Evolutionary conservation across 2,113 vertebrate species (phyloP).

Genomic region (Ia io): DNA sequence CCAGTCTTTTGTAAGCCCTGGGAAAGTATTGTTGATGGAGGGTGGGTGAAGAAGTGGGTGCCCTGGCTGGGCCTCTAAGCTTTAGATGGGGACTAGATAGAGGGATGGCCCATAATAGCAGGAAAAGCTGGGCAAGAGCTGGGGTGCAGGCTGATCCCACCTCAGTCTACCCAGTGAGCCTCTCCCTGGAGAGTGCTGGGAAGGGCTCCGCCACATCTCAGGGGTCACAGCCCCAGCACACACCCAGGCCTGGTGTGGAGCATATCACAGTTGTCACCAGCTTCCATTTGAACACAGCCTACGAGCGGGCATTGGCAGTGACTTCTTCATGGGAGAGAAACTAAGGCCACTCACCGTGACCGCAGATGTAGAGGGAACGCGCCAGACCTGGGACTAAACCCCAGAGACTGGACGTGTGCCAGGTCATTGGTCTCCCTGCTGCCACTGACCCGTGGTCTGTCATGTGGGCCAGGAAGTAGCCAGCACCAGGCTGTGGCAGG

Average conservation of each 20-base stretch:
- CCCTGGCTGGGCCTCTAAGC: not conserved
- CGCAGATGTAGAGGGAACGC: not conserved
- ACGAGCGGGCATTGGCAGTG: not conserved
- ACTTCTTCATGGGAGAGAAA: not conserved
- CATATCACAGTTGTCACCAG: not conserved
- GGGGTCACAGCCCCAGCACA: not conserved
- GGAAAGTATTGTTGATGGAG: not conserved
- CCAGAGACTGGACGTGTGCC: not conserved
- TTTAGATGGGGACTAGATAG: not conserved
- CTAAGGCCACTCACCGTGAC: not conserved
- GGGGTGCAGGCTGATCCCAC: not conserved
- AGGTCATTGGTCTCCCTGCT: not conserved
- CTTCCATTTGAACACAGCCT: not conserved
- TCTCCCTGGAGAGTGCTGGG: not conserved
- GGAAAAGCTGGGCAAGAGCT: not conserved
- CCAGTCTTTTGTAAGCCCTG: not conserved
- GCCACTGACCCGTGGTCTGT: accelerated
- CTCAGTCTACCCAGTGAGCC: not conserved
- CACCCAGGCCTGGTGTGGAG: not conserved
- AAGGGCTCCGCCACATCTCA: not conserved
- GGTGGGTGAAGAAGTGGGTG: too few relatives aligned
- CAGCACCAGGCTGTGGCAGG: accelerated
- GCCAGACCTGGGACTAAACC: not conserved
- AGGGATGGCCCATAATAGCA: not conserved
- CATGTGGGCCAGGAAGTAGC: not conserved